Evolutionary conservation across 2,888 invertebrate species (phyloP), one percentile per base, ranked within the genome.

Genomic region (Rapana venosa): DNA sequence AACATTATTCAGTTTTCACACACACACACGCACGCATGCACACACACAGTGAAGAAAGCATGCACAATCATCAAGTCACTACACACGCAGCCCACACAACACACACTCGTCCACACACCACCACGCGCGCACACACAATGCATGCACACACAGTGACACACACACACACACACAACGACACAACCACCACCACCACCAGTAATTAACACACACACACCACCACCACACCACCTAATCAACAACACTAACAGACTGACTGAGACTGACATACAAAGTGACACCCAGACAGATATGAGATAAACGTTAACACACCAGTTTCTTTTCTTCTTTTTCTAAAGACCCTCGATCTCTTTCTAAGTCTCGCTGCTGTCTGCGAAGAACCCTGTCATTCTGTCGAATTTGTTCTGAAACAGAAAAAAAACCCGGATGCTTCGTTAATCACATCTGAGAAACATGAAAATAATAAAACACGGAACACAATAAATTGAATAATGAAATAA

Each of bases 281-380:
- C n/a, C 26, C 70, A 74, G 26, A 74, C n/a, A 74, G 6, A 74
- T 26, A 74, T n/a, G 26, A 74, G 26, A 74, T n/a, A 74, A n/a
- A 11, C 61, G 96, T 96, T 22, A n/a, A 8, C n/a, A 30, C 96
- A 98, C 98, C 96, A 99, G 96, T 97, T 98, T 98, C 93, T 98
- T 98, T 95, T 99, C 98, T 96, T 98, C 98, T 93, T 97, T 97
- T 96, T 98, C 98, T 93, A 99, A 96, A 92, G 98, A 97, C 88
- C 97, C 96, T 93, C 98, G 97, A 95, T 98, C 98, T 92, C 98
- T 97, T 92, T 98, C 98, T 92, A 99, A 97, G 93, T 98, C 98
- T 92, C 99, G 97, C 17, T 97, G 97, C 22, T 98, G 98, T 96
- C 97, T 98, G 17, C 98, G 97, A 36, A 99, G 96, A 87, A 97